Evolutionary conservation across 1,140 invertebrate species (phyloP), one percentile per base, ranked within the genome.

Genomic region (Calliphora vicina): DNA sequence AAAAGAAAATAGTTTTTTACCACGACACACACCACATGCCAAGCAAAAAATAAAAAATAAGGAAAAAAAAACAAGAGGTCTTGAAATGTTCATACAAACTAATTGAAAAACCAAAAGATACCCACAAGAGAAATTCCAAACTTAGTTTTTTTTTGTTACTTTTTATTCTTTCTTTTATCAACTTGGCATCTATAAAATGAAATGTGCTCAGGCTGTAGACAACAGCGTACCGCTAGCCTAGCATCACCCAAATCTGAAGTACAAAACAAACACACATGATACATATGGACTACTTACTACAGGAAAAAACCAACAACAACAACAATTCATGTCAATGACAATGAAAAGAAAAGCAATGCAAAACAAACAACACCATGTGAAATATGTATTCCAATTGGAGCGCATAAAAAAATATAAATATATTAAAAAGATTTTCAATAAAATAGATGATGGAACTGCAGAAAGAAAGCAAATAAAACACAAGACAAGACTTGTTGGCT

Each of bases 271-370:
- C 12, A 35, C 10, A 35, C 35, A 35, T 35, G 35, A 29, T 3
- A 29, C 29, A 8, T 29, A 29, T 57, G 13, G 45, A n/a, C n/a
- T n/a, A n/a, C n/a, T n/a, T n/a, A n/a, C n/a, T 57, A 15, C 4
- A 57, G 6, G 15, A 15, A 17, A 6, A 57, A 15, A 17, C 15
- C n/a, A 57, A 57, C 50, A 15, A 57, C 15, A 57, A 57, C 15
- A 57, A 76, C n/a, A 43, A 78, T 78, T 78, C 42, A 78, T 78
- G 74, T 45, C 74, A 78, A 78, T 78, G 74, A 78, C 74, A 78
- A 78, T 78, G 42, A 74, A 43, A 78, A 78, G 35, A 78, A 78
- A 78, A 45, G 67, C 27, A 35, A 78, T 45, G 20, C 27, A 74
- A 17, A 29, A 12, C 13, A 74, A 74, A 74, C 72, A 74, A 73